phyloP scores from a whole-genome alignment of 2,888 invertebrate species.

The Melolontha melolontha region DNA sequence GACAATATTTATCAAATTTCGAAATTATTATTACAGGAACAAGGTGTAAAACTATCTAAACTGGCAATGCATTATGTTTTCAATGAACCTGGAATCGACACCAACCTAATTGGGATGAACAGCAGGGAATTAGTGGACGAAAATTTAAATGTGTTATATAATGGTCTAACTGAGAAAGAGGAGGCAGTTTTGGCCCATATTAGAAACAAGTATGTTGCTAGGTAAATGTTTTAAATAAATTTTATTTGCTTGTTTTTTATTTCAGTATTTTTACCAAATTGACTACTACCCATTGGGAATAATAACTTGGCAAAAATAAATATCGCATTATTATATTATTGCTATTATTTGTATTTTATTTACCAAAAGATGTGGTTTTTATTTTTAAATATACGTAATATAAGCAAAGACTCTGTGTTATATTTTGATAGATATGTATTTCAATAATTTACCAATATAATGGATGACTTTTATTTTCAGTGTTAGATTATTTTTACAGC shows the following conservation, averaged over 20 bases:
- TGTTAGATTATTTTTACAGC: too few relatives aligned
- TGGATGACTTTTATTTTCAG: too few relatives aligned
- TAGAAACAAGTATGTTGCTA: conserved; percentile 51
- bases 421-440: too few relatives aligned
- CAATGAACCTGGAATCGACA: conserved; percentile 68
- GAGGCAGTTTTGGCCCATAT: conserved; percentile 67
- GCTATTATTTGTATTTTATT: too few relatives aligned
- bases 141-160: conserved; percentile 74
- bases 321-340: neutral
- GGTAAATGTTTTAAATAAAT: neutral
- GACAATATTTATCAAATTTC: too few relatives aligned
- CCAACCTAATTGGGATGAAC: conserved; percentile 83
- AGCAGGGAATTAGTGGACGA: conserved; percentile 71
- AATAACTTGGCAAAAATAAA: neutral
- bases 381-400: too few relatives aligned
- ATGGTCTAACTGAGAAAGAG: conserved; percentile 77
- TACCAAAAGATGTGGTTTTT: too few relatives aligned
- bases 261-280: conserved; percentile 66
- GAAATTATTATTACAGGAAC: conserved; percentile 62
- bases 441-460: too few relatives aligned
- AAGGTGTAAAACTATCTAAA: conserved; percentile 76
- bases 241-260: conserved; percentile 40
- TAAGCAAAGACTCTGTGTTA: too few relatives aligned
- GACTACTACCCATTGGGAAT: conserved; percentile 72
- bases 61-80: conserved; percentile 77